Conservation (phyloP, 2,888 invertebrate species). For the Napeogenes inachia region DNA sequence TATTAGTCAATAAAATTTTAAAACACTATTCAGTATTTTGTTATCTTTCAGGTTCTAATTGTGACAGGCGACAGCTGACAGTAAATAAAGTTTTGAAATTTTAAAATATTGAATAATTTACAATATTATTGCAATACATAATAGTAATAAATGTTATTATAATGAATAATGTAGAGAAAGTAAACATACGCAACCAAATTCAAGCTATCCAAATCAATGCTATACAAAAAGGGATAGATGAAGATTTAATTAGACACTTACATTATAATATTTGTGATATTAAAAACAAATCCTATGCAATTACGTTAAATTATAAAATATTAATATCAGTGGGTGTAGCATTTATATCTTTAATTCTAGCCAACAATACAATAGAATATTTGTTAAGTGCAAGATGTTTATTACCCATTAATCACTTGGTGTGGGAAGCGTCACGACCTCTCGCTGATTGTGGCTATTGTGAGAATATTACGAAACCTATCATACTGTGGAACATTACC, state of each 20-base stretch:
- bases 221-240: constrained; percentile 46
- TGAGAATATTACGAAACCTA: constrained; percentile 80
- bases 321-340: constrained; percentile 40
- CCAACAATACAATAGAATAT: constrained; percentile 43
- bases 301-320: constrained; percentile 41
- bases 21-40: too few species aligned
- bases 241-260: constrained; percentile 43
- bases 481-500: constrained; percentile 82
- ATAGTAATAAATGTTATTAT: constrained; percentile 15
- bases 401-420: constrained; percentile 88
- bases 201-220: constrained; percentile 50
- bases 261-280: constrained; percentile 46
- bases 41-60: too few species aligned
- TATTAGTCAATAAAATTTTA: too few species aligned
- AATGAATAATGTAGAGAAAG: constrained; percentile 33
- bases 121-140: constrained; percentile 3
- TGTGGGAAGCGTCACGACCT: constrained; percentile 92
- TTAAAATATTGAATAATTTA: not conserved
- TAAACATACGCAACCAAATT: constrained; percentile 37
- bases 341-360: constrained; percentile 41
- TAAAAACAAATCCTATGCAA: constrained; percentile 37
- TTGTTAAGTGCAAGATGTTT: constrained; percentile 83
- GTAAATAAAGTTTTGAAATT: too few species aligned
- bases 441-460: constrained; percentile 89
- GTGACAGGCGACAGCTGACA: too few species aligned